A percentile compares a stretch with the other conserved stretches of the same genome.
Evolutionary conservation across 64 coral and sea anemone species (phyloP).

Genomic region (Catalaphyllia jardinei): DNA sequence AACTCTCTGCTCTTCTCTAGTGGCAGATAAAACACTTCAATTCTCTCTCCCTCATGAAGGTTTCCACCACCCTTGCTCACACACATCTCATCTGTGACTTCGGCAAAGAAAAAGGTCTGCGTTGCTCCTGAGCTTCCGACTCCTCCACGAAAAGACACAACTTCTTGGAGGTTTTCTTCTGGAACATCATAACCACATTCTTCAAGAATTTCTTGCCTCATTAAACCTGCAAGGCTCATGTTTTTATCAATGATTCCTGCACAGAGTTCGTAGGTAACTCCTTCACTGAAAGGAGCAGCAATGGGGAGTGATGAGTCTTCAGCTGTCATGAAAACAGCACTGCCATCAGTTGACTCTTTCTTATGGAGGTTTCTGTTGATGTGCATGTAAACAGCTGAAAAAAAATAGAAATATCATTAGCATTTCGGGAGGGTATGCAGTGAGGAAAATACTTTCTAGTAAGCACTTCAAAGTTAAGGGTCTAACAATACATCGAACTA

Average conservation of each 20-base stretch:
- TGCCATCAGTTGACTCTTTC: background rate
- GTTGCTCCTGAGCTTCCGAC: conserved; percentile 69
- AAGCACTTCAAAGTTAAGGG: too few relatives aligned
- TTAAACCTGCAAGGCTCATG: conserved; percentile 61
- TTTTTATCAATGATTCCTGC: conserved; percentile 96
- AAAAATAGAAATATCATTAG: background rate
- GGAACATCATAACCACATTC: conserved; percentile 98
- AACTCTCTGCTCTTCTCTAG: conserved; percentile 77
- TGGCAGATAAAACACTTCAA: conserved; percentile 92
- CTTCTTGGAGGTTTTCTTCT: conserved; percentile 67
- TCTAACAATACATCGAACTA: too few relatives aligned
- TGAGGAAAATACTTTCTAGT: too few relatives aligned
- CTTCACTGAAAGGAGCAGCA: conserved; percentile 50
- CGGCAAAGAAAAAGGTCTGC: conserved; percentile 83
- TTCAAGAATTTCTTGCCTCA: conserved; percentile 90
- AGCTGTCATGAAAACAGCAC: conserved; percentile 30
- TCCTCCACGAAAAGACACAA: conserved; percentile 72
- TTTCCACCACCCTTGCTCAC: conserved; percentile 77
- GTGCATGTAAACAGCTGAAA: conserved; percentile 83
- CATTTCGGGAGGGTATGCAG: too few relatives aligned
- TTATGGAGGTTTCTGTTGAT: conserved; percentile 70
- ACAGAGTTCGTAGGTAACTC: conserved; percentile 95
- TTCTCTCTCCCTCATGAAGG: conserved; percentile 86
- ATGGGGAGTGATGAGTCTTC: conserved; percentile 69
- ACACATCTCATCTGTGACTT: conserved; percentile 88